These are phyloP conservation scores for Meloe dianella DNA, from an alignment of 2,888 invertebrate genomes.

Conservation along the genomic window DNA sequence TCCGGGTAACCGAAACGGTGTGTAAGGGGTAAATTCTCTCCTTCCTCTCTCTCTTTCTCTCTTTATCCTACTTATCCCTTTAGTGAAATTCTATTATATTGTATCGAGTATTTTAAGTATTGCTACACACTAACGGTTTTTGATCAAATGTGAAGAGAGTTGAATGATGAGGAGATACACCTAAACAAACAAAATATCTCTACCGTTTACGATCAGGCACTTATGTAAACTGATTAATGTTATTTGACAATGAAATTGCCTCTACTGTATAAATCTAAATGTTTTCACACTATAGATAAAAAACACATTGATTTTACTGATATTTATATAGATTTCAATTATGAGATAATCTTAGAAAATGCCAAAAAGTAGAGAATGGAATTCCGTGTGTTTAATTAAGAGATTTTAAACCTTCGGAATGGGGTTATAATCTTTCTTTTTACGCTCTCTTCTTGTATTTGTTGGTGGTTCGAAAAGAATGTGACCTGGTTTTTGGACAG, in stretches of 20 bases:
- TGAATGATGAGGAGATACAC: too few species aligned
- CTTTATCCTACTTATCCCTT: too few species aligned
- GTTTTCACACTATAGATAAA: slow-evolving; percentile 36
- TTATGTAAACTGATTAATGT: slow-evolving; percentile 51
- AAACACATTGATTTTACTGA: too few species aligned
- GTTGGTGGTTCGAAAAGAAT: slow-evolving; percentile 24
- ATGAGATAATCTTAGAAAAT: neutral
- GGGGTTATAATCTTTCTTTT: neutral
- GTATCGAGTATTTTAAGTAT: neutral
- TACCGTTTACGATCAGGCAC: slow-evolving; percentile 46
- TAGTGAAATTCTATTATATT: neutral
- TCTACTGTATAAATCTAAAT: slow-evolving; percentile 32
- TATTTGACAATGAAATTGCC: slow-evolving; percentile 53
- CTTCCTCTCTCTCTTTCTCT: too few species aligned
- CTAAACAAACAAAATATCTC: slow-evolving; percentile 35
- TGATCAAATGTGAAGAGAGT: neutral
- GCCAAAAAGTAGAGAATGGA: neutral
- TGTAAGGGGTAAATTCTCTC: neutral
- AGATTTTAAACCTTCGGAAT: neutral
- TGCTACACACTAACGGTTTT: slow-evolving; percentile 8
- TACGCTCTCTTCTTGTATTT: neutral
- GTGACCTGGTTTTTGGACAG: slow-evolving; percentile 44
- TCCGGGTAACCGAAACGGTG: slow-evolving; percentile 34
- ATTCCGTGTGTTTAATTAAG: neutral
- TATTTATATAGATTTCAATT: slow-evolving; percentile 10